Evolutionary conservation across 2,888 invertebrate species (phyloP).

Genomic region (Ormyrus thymus): DNA sequence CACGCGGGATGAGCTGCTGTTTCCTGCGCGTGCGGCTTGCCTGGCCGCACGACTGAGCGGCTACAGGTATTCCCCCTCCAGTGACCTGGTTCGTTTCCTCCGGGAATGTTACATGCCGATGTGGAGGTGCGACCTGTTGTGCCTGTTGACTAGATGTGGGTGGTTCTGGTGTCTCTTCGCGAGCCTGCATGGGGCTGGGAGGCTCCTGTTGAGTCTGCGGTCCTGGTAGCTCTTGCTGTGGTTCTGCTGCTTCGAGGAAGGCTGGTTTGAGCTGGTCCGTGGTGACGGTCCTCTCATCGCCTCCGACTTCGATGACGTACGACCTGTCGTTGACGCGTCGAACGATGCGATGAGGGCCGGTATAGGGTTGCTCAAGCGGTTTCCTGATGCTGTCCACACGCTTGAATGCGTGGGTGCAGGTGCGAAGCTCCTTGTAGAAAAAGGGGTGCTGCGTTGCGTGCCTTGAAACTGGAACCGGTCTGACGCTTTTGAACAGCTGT

Average conservation of each 20-base stretch:
- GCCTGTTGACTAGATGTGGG: background rate
- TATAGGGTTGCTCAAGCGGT: constrained; percentile 57
- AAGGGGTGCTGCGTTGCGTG: constrained; percentile 14
- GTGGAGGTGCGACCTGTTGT: background rate
- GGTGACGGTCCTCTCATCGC: background rate
- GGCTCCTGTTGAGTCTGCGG: no score
- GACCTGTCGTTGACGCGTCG: background rate
- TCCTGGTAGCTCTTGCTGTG: background rate
- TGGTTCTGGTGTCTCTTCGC: background rate
- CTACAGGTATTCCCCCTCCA: constrained; percentile 13
- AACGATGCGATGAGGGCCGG: constrained; percentile 51
- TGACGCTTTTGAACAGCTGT: background rate
- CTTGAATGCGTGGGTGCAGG: constrained; percentile 41
- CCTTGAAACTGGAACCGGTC: constrained; percentile 19
- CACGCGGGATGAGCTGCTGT: no score
- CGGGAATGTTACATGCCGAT: background rate
- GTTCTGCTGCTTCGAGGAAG: constrained; percentile 1
- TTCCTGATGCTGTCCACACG: constrained; percentile 37
- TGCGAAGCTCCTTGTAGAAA: constrained; percentile 37
- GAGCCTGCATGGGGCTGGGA: background rate
- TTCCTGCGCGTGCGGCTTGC: background rate
- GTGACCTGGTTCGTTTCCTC: background rate
- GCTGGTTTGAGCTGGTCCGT: constrained; percentile 34
- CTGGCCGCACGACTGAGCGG: background rate
- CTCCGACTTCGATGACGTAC: constrained; percentile 10